These are phyloP conservation scores for Climacteris rufus DNA, from an alignment of 2,113 vertebrate genomes.

Conservation along the genomic window DNA sequence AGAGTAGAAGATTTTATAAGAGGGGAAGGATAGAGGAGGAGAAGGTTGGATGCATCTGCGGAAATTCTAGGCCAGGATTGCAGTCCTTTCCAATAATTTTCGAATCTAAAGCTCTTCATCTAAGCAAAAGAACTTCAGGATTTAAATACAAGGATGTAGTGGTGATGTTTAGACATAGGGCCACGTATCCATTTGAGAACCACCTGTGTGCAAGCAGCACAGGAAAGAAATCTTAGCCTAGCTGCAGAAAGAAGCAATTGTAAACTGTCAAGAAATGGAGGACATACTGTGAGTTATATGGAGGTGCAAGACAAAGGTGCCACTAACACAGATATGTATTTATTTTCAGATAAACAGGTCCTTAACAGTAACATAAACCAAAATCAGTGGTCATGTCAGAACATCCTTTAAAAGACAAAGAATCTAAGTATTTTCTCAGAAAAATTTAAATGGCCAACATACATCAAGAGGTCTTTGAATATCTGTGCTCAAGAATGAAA, in stretches of 20 bases:
- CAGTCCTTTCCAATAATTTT: not conserved
- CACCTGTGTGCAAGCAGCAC: rapidly evolving
- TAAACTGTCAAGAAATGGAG: not conserved
- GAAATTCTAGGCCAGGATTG: not conserved
- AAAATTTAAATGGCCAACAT: not conserved
- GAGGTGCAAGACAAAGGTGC: not conserved
- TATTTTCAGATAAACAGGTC: not conserved
- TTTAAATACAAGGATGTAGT: not conserved
- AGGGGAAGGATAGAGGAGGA: not conserved
- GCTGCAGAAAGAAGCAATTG: not conserved
- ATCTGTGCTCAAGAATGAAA: not conserved
- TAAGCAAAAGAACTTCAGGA: not conserved
- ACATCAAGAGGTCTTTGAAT: not conserved
- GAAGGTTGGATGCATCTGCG: not conserved
- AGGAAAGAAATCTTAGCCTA: not conserved
- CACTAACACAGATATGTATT: not conserved
- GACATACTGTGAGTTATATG: not conserved
- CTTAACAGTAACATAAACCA: not conserved
- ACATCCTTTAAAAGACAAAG: not conserved
- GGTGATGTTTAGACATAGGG: not conserved
- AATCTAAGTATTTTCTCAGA: not conserved
- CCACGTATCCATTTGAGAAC: not conserved
- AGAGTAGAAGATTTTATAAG: not conserved
- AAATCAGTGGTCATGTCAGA: not conserved
- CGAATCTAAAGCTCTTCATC: not conserved